Conservation (phyloP, 2,797 vertebrate species). For the Pristis pectinata region DNA sequence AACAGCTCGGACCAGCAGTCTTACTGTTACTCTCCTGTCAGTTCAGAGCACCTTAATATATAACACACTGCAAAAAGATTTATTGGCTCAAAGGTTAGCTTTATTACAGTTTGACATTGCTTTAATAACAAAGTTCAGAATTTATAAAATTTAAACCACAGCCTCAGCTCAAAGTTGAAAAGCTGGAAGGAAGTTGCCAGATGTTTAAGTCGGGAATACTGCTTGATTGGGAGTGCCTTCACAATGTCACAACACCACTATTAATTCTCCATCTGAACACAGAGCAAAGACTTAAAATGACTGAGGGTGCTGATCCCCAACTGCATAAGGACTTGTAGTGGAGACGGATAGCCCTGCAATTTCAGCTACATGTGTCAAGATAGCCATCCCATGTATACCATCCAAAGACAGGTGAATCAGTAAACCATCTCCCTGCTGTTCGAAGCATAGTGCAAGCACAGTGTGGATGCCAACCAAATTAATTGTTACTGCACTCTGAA, state of each 20-base stretch:
- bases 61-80: neutral
- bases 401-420: neutral
- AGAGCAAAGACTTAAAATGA: neutral
- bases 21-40: constrained; percentile 13
- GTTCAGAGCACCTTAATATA: neutral
- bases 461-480: neutral
- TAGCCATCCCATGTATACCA: neutral
- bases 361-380: neutral
- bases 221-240: neutral
- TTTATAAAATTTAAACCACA: constrained; percentile 3
- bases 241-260: neutral
- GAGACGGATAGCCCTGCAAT: neutral
- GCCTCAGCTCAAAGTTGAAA: constrained; percentile 22
- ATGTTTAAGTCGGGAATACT: neutral
- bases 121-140: constrained; percentile 2
- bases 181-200: neutral
- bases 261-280: neutral
- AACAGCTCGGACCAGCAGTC: constrained; percentile 16
- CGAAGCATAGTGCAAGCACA: neutral
- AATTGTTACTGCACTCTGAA: neutral
- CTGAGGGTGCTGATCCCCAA: neutral
- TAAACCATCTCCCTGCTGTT: neutral
- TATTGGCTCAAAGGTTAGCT: constrained; percentile 29
- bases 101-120: constrained; percentile 30
- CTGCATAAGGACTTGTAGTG: neutral